Evolutionary conservation across 2,888 invertebrate species (phyloP), one percentile per base, ranked within the genome.

Genomic region (Fragum fragum): DNA sequence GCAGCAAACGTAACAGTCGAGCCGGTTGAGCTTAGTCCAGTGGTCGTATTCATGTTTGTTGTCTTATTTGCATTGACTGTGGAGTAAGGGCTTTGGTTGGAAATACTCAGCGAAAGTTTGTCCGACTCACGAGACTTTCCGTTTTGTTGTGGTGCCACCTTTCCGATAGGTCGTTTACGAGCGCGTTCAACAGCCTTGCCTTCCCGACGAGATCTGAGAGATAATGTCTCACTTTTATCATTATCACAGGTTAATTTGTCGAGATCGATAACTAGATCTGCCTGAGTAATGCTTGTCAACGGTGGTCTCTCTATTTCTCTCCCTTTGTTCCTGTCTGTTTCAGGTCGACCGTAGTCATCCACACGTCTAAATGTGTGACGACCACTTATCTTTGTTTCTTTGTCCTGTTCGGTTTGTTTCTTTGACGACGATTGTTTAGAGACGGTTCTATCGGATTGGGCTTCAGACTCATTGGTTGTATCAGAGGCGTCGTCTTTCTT

Each of bases 161-260:
- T 83, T 11, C 79, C 79, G 23, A 79, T 53, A 0, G 79, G 77
- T 59, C 61, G 39, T 29, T 52, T 77, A 21, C 70, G 70, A 1
- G 83, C 79, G 21, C 83, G 75, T 42, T 79, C 83, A 1, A 83
- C 83, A n/a, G 83, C 83, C 59, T 83, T 57, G 18, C 68, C 73
- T 26, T 80, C 79, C 1, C 74, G 70, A 23, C 47, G 16, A 21
- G 79, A 61, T 66, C 36, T 71, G 11, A 47, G 52, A 28, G 26
- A 47, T 18, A n/a, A 3, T 26, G 75, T 52, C 66, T 69, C 73
- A 18, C 66, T 66, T 11, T 75, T n/a, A 26, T 80, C 80, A n/a
- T 16, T 21, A 1, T 73, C 76, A 1, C 32, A 68, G 26, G 42
- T 55, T 3, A 83, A 23, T 26, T 66, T 76, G 16, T 73, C 68